These are phyloP conservation scores for Deroplatys truncata DNA, from an alignment of 2,888 invertebrate genomes.

Conservation along the genomic window DNA sequence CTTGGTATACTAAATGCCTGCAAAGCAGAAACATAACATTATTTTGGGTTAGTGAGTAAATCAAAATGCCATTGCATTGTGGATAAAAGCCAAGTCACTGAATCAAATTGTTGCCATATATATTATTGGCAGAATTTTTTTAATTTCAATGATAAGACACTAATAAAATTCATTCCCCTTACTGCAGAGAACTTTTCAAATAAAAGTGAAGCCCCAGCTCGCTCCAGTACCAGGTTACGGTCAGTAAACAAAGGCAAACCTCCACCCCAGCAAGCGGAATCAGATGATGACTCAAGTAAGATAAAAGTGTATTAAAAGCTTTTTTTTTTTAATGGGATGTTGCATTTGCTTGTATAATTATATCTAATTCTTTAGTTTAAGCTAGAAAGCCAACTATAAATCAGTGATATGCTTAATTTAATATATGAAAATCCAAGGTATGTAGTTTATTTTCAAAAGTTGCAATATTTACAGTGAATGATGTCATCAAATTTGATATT, in stretches of 20 bases:
- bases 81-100: not conserved
- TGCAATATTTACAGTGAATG: no score
- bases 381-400: no score
- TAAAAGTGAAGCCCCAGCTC: not conserved
- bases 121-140: no score
- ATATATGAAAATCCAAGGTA: no score
- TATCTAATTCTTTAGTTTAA: no score
- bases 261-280: not conserved
- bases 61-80: not conserved
- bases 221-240: not conserved
- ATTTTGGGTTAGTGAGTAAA: not conserved
- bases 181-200: not conserved
- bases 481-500: no score
- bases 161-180: not conserved
- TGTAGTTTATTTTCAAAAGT: no score
- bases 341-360: not conserved
- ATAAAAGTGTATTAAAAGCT: not conserved
- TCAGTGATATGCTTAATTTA: no score
- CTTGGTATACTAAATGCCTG: no score
- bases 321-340: not conserved
- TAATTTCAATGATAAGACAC: not conserved
- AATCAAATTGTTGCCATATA: not conserved
- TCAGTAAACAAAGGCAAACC: not conserved
- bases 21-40: no score
- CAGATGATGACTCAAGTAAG: not conserved